Evolutionary conservation across 1,140 invertebrate genomes (phyloP).

Genomic region (Bombus confusus): DNA sequence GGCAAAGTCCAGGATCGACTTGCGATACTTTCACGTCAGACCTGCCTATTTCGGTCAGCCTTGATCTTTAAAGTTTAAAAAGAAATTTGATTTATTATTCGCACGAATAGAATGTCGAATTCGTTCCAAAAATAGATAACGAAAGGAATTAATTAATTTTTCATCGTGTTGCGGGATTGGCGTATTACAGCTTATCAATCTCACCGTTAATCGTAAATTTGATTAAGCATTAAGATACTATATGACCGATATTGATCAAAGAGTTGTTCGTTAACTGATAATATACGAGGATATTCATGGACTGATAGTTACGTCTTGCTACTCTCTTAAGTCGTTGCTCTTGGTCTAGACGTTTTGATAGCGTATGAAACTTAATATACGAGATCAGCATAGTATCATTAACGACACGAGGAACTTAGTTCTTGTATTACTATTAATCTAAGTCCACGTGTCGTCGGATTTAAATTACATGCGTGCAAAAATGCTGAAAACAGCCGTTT

Average conservation of each 20-base stretch:
- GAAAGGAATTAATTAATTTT: not conserved
- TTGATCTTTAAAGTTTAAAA: slow-evolving; percentile 63
- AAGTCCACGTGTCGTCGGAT: slow-evolving; percentile 59
- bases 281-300: not conserved
- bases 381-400: slow-evolving; percentile 57
- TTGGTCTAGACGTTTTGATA: slow-evolving; percentile 37
- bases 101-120: too few species aligned
- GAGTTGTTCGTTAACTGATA: slow-evolving; percentile 27
- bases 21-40: slow-evolving; percentile 80
- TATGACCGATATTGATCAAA: slow-evolving; percentile 17
- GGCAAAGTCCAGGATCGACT: slow-evolving; percentile 74
- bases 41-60: slow-evolving; percentile 78
- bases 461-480: slow-evolving; percentile 51
- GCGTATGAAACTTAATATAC: slow-evolving; percentile 55
- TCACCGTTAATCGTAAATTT: not conserved
- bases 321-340: slow-evolving; percentile 18
- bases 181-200: not conserved
- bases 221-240: not conserved
- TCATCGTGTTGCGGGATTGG: too few species aligned
- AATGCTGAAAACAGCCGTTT: slow-evolving; percentile 13
- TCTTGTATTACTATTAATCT: slow-evolving; percentile 55
- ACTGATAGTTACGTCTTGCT: not conserved
- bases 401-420: slow-evolving; percentile 50
- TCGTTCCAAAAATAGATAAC: too few species aligned
- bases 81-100: not conserved